phyloP scores from a whole-genome alignment of 2,797 vertebrate genomes.

The Coregonus sp. region DNA sequence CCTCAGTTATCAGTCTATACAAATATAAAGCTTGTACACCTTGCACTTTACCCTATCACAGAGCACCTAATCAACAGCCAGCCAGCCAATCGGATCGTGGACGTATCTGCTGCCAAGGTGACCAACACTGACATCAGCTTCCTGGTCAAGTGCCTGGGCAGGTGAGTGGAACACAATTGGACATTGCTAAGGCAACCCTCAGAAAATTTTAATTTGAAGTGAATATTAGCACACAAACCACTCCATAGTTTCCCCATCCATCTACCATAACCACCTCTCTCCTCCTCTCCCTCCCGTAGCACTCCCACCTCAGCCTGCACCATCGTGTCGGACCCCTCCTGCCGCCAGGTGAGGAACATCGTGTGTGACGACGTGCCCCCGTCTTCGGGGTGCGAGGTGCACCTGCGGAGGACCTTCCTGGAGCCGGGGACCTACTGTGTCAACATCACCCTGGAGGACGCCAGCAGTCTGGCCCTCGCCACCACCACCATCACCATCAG shows the following conservation, averaged over 20 bases:
- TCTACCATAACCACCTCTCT: not conserved
- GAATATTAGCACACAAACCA: not conserved
- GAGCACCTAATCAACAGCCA: conserved; percentile 75
- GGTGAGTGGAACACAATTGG: conserved; percentile 64
- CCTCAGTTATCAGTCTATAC: not conserved
- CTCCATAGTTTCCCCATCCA: not conserved
- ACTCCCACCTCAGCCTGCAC: conserved; percentile 89
- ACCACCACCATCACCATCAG: conserved; percentile 84
- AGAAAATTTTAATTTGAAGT: not conserved
- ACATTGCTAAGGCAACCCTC: not conserved
- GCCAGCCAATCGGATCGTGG: conserved; percentile 75
- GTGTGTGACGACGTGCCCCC: conserved; percentile 78
- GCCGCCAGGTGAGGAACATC: conserved; percentile 73
- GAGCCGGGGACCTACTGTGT: conserved; percentile 89
- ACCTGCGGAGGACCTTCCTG: conserved; percentile 80
- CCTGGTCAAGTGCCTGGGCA: conserved; percentile 86
- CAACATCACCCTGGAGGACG: conserved; percentile 87
- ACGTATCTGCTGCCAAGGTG: conserved; percentile 64
- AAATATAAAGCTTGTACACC: too few relatives aligned
- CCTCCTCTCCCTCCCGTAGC: conserved; percentile 57
- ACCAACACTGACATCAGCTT: conserved; percentile 83
- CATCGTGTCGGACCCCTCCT: conserved; percentile 83
- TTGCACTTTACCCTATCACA: conserved; percentile 54
- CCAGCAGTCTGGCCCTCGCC: conserved; percentile 79
- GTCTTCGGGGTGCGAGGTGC: conserved; percentile 74